Evolutionary conservation across 1,140 invertebrate species (phyloP).

Genomic region (Drepana arcuata): DNA sequence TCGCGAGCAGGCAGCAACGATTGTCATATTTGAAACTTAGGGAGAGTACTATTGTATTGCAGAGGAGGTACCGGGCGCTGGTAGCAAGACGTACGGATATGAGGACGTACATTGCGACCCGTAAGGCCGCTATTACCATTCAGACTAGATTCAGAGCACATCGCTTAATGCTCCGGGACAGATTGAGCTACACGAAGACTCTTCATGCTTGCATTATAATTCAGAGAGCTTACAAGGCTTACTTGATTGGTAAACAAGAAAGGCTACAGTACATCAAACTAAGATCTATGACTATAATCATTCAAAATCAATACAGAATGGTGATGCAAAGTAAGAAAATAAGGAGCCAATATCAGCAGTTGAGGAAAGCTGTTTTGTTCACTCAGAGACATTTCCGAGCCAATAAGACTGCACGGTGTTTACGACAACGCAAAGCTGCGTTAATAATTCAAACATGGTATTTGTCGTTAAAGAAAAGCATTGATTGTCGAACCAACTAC

Average conservation of each 20-base stretch:
- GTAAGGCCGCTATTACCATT: constrained; percentile 16
- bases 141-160: constrained; percentile 39
- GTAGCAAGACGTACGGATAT: constrained; percentile 27
- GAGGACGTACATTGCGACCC: constrained; percentile 20
- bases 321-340: constrained; percentile 25
- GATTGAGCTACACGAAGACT: constrained; percentile 20
- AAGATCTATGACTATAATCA: constrained; percentile 24
- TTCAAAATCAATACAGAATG: constrained; percentile 49
- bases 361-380: constrained; percentile 28
- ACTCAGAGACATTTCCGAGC: constrained; percentile 52
- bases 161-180: constrained; percentile 22
- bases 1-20: constrained; percentile 13
- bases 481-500: constrained; percentile 43
- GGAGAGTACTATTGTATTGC: constrained; percentile 15
- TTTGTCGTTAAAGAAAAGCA: constrained; percentile 35
- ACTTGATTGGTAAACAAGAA: constrained; percentile 30
- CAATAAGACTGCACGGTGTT: constrained; percentile 30
- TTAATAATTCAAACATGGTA: constrained; percentile 64
- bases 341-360: constrained; percentile 34
- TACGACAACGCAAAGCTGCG: constrained; percentile 24
- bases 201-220: constrained; percentile 32
- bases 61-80: constrained; percentile 26
- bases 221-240: constrained; percentile 45
- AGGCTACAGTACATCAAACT: constrained; percentile 37
- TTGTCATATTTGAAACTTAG: constrained; percentile 22